Base-by-base conservation (phyloP, 2,113 vertebrate species). In the Psittacula cyanocephala region DNA sequence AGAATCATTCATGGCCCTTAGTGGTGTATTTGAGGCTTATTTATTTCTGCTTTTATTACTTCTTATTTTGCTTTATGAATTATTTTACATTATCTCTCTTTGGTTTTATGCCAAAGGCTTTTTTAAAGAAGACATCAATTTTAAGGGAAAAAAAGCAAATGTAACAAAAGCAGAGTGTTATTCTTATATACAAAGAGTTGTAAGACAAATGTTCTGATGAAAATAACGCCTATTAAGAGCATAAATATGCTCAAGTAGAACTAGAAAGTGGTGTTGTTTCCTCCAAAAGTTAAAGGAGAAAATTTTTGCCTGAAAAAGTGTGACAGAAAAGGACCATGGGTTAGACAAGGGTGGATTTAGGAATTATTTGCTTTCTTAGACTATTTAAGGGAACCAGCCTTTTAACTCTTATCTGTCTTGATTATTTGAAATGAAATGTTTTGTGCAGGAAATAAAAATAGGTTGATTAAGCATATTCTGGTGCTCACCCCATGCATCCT, bases 401-500 rank as follows among this genome's bases (percentile, higher is more conserved):
- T 74, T 88, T n/a, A 77, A n/a, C 23, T 88, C 27, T 75, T 72
- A 9, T 75, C 27, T 55, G 11, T 75, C 86, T 57, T 41, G 79
- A 60, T 55, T 87, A 43, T 80, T 44, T 76, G 74, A 89, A 92
- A 72, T 55, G 29, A 70, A 96, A 70, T 65, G 33, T 81, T 97
- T 91, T 81, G 17, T 31, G 7, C 28, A 64, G 57, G 29, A 91
- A 76, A 92, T 89, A 81, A 82, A 95, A 93, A 87, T n/a, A 91
- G 39, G 29, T 81, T 92, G 89, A 90, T 97, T 65, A 94, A 93
- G n/a, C 35, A 65, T 46, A 46, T 94, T 89, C 86, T 91, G 33
- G 50, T 63, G 17, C 63, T 86, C 55, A 59, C 7, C 6, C 37
- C 63, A 18, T 44, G 89, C 47, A 60, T 83, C 83, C 62, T 41